Percentiles rank a stretch among this genome's conserved stretches.
These are phyloP conservation scores for Argopecten irradians DNA, from an alignment of 1,140 invertebrate species.

Conservation along the genomic window DNA sequence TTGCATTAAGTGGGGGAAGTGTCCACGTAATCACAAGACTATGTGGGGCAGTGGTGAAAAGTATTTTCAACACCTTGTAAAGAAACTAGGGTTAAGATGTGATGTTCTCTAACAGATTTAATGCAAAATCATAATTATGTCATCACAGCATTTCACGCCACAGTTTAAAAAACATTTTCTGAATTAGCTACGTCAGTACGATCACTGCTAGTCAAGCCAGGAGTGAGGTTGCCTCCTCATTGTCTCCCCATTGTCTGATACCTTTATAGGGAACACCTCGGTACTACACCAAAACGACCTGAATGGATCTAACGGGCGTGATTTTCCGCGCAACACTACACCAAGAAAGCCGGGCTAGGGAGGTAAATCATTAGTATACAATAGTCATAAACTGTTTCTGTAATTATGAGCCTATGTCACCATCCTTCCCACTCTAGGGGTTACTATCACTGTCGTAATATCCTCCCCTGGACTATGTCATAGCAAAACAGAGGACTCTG, in stretches of 20 bases:
- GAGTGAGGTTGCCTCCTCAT: background rate
- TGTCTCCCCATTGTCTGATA: slow-evolving; percentile 26
- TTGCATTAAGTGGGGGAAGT: background rate
- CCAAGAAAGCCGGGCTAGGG: slow-evolving; percentile 44
- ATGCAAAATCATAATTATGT: background rate
- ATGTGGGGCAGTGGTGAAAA: background rate
- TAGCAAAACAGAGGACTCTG: too few species aligned
- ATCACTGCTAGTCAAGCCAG: background rate
- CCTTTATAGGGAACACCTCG: slow-evolving; percentile 47
- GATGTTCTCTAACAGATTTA: background rate
- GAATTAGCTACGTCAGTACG: slow-evolving; percentile 13
- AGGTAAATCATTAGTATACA: slow-evolving; percentile 34
- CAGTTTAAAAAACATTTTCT: background rate
- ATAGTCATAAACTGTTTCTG: background rate
- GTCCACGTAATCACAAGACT: background rate
- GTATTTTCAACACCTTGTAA: background rate
- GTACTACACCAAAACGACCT: slow-evolving; percentile 53
- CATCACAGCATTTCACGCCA: background rate
- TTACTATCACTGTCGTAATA: background rate
- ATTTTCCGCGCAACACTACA: slow-evolving; percentile 45
- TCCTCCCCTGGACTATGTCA: too few species aligned
- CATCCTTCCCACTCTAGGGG: background rate
- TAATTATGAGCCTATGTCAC: background rate
- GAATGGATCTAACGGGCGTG: slow-evolving; percentile 46
- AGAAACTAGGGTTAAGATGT: background rate